phyloP scores from a whole-genome alignment of 2,888 invertebrate species.

The Exephanes ischioxanthus region DNA sequence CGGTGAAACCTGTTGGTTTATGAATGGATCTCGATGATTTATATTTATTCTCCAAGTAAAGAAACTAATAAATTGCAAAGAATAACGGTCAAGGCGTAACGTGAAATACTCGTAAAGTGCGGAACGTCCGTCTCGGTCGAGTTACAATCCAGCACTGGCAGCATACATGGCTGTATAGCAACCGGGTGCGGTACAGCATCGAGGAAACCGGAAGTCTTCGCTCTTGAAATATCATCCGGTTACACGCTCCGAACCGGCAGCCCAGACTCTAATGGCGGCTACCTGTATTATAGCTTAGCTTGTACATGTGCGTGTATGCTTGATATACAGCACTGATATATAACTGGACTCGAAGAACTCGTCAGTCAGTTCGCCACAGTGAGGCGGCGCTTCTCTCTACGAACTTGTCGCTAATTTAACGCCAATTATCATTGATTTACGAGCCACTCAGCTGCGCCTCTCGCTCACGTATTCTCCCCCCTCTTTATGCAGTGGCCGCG shows the following conservation, averaged over 20 bases:
- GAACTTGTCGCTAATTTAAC: slow-evolving; percentile 68
- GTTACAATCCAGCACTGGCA: not conserved
- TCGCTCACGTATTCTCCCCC: slow-evolving; percentile 45
- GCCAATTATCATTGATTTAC: slow-evolving; percentile 72
- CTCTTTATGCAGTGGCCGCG: slow-evolving; percentile 43
- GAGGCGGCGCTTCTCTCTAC: slow-evolving; percentile 52
- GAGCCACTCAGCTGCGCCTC: slow-evolving; percentile 64
- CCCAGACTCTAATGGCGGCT: not conserved
- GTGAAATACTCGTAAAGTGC: not conserved
- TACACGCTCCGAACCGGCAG: slow-evolving; percentile 35
- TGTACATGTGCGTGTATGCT: not conserved
- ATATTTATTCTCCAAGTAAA: not conserved
- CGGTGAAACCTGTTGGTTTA: slow-evolving; percentile 24
- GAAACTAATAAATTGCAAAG: slow-evolving; percentile 29
- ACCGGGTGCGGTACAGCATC: not conserved
- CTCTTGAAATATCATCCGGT: slow-evolving; percentile 56
- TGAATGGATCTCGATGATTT: slow-evolving; percentile 50
- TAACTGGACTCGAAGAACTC: slow-evolving; percentile 30
- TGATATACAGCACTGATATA: slow-evolving; percentile 12
- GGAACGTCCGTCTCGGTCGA: slow-evolving; percentile 12
- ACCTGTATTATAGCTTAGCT: not conserved
- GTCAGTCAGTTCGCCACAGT: slow-evolving; percentile 27
- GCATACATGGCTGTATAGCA: not conserved
- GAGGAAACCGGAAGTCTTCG: slow-evolving; percentile 53
- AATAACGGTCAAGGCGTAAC: slow-evolving; percentile 24